These are phyloP conservation scores for Eupithecia insigniata DNA, from an alignment of 2,888 invertebrate genomes.

Conservation along the genomic window DNA sequence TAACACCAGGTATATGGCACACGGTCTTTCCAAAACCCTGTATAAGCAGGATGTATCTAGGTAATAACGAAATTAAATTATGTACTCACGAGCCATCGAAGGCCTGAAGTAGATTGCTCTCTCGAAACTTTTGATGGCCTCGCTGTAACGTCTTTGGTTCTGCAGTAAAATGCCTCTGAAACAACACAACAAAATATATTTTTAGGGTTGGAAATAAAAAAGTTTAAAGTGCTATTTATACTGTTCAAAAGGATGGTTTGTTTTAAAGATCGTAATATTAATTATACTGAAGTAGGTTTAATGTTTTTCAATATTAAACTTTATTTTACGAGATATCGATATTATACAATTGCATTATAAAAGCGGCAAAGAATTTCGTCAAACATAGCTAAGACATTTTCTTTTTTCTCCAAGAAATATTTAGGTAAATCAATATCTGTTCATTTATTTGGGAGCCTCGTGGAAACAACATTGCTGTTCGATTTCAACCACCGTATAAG, in stretches of 20 bases:
- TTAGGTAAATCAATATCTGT: too few species aligned
- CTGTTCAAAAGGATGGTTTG: not conserved
- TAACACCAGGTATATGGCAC: too few species aligned
- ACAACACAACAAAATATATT: slow-evolving; percentile 69
- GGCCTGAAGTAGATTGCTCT: slow-evolving; percentile 96
- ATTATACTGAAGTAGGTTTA: not conserved
- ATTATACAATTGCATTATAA: too few species aligned
- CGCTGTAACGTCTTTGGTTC: slow-evolving; percentile 93
- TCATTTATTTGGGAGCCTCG: not conserved
- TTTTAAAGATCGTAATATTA: slow-evolving; percentile 6
- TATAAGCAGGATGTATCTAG: not conserved
- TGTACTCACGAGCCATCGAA: slow-evolving; percentile 94
- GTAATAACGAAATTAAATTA: slow-evolving; percentile 47
- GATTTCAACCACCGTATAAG: too few species aligned
- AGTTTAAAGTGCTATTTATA: slow-evolving; percentile 40
- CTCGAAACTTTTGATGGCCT: slow-evolving; percentile 95
- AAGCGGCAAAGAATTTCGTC: not conserved
- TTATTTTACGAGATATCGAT: not conserved
- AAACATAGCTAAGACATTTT: not conserved
- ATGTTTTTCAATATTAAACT: not conserved
- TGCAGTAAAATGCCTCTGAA: slow-evolving; percentile 96
- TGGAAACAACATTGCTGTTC: too few species aligned
- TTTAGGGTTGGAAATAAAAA: slow-evolving; percentile 42
- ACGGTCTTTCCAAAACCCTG: too few species aligned
- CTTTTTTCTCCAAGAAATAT: too few species aligned